phyloP scores from a whole-genome alignment of 2,888 invertebrate genomes.

The Hypsopygia costalis region DNA sequence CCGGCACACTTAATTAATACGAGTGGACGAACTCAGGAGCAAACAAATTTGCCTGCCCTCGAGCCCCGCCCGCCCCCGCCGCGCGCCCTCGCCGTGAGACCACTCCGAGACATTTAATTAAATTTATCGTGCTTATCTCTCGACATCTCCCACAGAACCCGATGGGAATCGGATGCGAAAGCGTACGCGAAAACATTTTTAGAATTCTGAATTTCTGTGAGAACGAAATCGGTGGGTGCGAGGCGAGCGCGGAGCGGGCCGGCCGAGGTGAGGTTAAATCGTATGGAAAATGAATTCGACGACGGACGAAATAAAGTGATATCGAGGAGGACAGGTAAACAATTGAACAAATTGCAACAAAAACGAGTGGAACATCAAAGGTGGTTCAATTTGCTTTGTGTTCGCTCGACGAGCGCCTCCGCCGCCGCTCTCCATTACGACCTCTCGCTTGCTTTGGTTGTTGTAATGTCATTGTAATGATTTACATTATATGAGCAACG shows the following conservation, averaged over 20 bases:
- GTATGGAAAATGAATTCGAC: constrained; percentile 31
- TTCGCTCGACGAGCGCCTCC: constrained; percentile 6
- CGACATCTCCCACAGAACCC: constrained; percentile 50
- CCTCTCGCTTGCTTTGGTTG: no score
- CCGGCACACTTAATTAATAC: constrained; percentile 59
- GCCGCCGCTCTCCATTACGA: constrained; percentile 10
- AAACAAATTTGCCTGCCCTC: constrained; percentile 60
- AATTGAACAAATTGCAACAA: constrained; percentile 49
- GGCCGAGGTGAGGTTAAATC: constrained; percentile 23
- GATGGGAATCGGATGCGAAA: constrained; percentile 62
- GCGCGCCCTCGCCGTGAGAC: constrained; percentile 26
- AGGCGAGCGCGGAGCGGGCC: constrained; percentile 21
- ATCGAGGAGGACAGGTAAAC: constrained; percentile 31
- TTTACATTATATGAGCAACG: no score
- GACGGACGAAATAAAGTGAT: constrained; percentile 34
- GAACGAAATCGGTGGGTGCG: constrained; percentile 28
- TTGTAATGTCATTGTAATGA: no score
- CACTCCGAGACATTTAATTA: constrained; percentile 63
- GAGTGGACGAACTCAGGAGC: constrained; percentile 42
- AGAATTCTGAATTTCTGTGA: constrained; percentile 55
- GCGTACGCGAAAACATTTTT: constrained; percentile 49
- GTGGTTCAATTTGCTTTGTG: constrained; percentile 26
- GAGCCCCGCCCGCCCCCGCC: constrained; percentile 14
- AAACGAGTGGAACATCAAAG: constrained; percentile 37
- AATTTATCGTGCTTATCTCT: constrained; percentile 73